phyloP scores from a whole-genome alignment of 2,888 invertebrate genomes.

The Spodoptera picta region DNA sequence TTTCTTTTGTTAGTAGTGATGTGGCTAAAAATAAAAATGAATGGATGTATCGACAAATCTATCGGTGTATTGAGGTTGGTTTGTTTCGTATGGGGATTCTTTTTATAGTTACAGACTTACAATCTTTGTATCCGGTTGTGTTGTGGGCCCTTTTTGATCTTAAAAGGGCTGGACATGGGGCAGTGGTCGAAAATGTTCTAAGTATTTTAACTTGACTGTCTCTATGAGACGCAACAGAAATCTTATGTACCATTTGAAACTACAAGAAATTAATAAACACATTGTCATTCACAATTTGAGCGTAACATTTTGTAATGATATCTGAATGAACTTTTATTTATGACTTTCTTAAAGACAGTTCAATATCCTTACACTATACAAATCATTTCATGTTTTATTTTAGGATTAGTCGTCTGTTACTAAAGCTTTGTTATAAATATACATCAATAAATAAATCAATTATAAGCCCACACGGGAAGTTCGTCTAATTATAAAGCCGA shows the following conservation, averaged over 20 bases:
- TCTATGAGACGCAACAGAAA: no score
- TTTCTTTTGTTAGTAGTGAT: conserved; percentile 77
- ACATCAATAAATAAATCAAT: conserved; percentile 36
- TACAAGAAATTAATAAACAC: no score
- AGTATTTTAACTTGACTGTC: not conserved
- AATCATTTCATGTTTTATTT: no score
- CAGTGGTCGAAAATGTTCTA: no score
- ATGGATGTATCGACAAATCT: conserved; percentile 72
- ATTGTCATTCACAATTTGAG: no score
- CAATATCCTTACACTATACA: no score
- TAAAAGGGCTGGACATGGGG: conserved; percentile 11
- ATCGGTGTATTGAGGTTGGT: conserved; percentile 63
- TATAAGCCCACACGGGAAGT: conserved; percentile 23
- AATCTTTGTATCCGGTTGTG: conserved; percentile 56
- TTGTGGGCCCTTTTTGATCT: not conserved
- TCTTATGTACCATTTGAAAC: no score
- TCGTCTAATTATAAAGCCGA: conserved; percentile 22
- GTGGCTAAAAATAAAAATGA: conserved; percentile 75
- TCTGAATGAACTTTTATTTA: not conserved
- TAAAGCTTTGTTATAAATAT: conserved; percentile 11
- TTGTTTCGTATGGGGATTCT: conserved; percentile 59
- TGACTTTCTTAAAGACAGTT: no score
- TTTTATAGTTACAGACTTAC: conserved; percentile 54
- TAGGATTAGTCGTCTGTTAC: not conserved
- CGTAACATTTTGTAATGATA: no score